These are phyloP conservation scores for Agriopis aurantiaria DNA, from an alignment of 2,888 invertebrate species.

Conservation along the genomic window DNA sequence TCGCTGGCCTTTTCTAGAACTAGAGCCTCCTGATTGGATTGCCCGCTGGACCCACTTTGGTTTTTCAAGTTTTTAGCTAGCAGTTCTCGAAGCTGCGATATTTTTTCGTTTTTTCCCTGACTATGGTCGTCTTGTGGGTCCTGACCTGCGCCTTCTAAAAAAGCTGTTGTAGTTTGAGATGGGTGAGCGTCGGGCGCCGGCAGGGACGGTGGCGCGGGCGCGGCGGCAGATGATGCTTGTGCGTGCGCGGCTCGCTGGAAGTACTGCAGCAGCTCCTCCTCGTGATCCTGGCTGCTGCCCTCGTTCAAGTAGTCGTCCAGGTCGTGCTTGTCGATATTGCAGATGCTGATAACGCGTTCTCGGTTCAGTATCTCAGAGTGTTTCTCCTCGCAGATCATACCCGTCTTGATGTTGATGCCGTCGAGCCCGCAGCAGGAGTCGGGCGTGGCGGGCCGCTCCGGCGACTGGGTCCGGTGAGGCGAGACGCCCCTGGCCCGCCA, in stretches of 20 bases:
- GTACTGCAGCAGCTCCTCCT: conserved; percentile 94
- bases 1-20: conserved; percentile 61
- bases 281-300: conserved; percentile 92
- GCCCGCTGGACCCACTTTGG: conserved; percentile 70
- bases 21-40: conserved; percentile 58
- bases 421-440: conserved; percentile 83
- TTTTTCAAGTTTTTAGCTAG: conserved; percentile 89
- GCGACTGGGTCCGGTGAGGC: conserved; percentile 66
- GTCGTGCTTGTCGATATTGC: conserved; percentile 92
- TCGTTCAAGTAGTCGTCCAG: conserved; percentile 93
- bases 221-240: conserved; percentile 58
- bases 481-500: conserved; percentile 65
- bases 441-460: conserved; percentile 72
- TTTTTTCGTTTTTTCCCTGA: conserved; percentile 87
- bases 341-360: conserved; percentile 91
- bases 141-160: conserved; percentile 75
- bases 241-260: conserved; percentile 84
- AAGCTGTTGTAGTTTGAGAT: conserved; percentile 53
- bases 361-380: conserved; percentile 87
- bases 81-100: conserved; percentile 91
- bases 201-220: conserved; percentile 44
- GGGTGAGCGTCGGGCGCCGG: conserved; percentile 38
- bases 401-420: conserved; percentile 76
- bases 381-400: conserved; percentile 80
- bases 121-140: conserved; percentile 82